Evolutionary conservation across 1,140 invertebrate genomes (phyloP), one percentile per base, ranked within the genome.

Genomic region (Ericerus pela): DNA sequence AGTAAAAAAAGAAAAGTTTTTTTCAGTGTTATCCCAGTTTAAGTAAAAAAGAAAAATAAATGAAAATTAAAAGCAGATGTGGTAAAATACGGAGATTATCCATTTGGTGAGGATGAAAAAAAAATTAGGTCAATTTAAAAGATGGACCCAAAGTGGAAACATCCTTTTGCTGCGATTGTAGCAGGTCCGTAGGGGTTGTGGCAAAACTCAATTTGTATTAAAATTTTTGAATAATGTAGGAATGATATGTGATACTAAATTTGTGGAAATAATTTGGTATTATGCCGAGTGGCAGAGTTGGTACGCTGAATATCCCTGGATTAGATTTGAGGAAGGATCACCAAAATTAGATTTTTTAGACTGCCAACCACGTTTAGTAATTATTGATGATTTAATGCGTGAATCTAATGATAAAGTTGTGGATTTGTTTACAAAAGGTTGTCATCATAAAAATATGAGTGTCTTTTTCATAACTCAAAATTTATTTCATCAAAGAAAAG

Each of bases 341-440:
- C 54, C 54, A n/a, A 20, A 10, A 41, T 8, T 41, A 16, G 37
- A 36, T n/a, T 51, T 38, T 47, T 20, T 30, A 16, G 14, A 12
- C 18, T 2, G 12, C 2, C 10, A 43, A 31, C 37, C 37, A 18
- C 18, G 28, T 24, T 24, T 59, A 22, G 12, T 59, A 22, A 41
- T 59, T 33, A 51, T 59, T 4, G 58, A 59, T 31, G 58, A 59
- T 59, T 8, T 59, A 26, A 59, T 59, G 58, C 22, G 33, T 26
- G 58, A 59, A 41, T 24, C 53, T 10, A 53, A 29, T 41, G 8
- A 22, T 31, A 26, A 43, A 6, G 28, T 18, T 54, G n/a, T n/a
- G n/a, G n/a, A n/a, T n/a, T n/a, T n/a, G n/a, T n/a, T n/a, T n/a
- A n/a, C n/a, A n/a, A n/a, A n/a, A n/a, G n/a, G n/a, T n/a, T n/a